Evolutionary conservation across 2,888 invertebrate species (phyloP).

Genomic region (Volucella bombylans): DNA sequence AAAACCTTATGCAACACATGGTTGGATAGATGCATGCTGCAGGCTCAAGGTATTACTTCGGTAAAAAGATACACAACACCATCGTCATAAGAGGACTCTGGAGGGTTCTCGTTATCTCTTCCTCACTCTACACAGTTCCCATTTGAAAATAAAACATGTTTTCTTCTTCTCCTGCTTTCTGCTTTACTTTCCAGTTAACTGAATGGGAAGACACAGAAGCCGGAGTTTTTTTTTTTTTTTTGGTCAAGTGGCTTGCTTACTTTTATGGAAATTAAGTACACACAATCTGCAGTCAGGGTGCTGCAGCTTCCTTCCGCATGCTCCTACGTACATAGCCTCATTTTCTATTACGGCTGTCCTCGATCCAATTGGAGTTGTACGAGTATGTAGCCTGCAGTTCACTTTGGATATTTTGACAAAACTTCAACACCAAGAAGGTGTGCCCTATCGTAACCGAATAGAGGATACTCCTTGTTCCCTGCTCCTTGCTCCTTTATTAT

Average conservation of each 20-base stretch:
- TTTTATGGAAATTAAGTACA: slow-evolving; percentile 50
- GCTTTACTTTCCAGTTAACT: slow-evolving; percentile 20
- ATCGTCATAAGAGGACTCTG: slow-evolving; percentile 13
- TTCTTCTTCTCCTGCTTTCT: not conserved
- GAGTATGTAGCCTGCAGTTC: slow-evolving; percentile 28
- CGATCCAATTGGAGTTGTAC: not conserved
- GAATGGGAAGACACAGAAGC: slow-evolving; percentile 22
- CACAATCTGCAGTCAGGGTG: slow-evolving; percentile 14
- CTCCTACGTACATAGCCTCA: not conserved
- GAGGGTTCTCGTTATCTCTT: slow-evolving; percentile 44
- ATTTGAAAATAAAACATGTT: not conserved
- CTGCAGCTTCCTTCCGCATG: slow-evolving; percentile 36
- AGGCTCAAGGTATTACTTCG: slow-evolving; percentile 17
- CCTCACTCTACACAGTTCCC: slow-evolving; percentile 7
- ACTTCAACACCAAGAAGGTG: slow-evolving; percentile 21
- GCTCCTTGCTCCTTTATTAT: slow-evolving; percentile 3
- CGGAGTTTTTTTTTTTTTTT: not conserved
- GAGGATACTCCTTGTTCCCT: no score
- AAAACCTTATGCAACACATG: slow-evolving; percentile 56
- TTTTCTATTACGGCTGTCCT: slow-evolving; percentile 9
- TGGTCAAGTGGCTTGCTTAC: slow-evolving; percentile 50
- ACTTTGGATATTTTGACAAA: slow-evolving; percentile 49
- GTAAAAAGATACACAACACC: slow-evolving; percentile 22
- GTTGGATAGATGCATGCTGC: slow-evolving; percentile 37
- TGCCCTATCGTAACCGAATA: not conserved